Percentiles rank a stretch among this genome's conserved stretches.
These are phyloP conservation scores for Platygyra sinensis DNA, from an alignment of 64 coral and sea anemone species.

Conservation along the genomic window DNA sequence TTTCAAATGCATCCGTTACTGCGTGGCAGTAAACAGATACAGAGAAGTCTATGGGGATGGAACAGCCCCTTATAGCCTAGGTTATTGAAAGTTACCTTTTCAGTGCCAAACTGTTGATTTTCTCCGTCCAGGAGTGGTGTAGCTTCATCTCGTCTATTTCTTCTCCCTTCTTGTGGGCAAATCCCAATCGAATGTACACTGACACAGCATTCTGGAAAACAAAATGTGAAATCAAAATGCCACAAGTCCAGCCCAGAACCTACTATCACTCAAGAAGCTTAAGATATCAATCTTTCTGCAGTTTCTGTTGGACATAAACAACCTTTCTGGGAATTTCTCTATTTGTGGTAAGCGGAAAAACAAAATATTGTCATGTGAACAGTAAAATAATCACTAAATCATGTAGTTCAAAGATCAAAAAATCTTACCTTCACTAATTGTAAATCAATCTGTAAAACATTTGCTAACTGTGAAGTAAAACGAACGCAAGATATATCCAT, in stretches of 20 bases:
- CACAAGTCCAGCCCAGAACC: background rate
- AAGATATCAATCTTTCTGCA: background rate
- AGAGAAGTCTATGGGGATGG: no score
- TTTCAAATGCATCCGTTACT: no score
- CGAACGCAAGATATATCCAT: background rate
- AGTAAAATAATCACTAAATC: background rate
- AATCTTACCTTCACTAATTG: constrained; percentile 89
- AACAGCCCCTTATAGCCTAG: no score
- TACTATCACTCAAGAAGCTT: background rate
- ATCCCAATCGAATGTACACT: constrained; percentile 94
- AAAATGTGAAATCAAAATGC: background rate
- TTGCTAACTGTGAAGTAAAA: constrained; percentile 73
- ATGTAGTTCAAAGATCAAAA: background rate
- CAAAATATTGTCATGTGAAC: background rate
- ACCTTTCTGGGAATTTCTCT: background rate
- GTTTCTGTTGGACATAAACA: no score
- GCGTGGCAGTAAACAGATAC: no score
- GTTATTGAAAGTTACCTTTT: constrained; percentile 30
- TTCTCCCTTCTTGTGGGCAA: constrained; percentile 80
- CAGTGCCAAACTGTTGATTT: constrained; percentile 64
- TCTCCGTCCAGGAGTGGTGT: constrained; percentile 85
- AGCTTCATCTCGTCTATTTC: constrained; percentile 73
- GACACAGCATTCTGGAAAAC: constrained; percentile 93
- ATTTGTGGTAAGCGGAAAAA: background rate
- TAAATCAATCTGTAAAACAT: constrained; percentile 97